A percentile compares a stretch with the other conserved stretches of the same genome.
These are phyloP conservation scores for Dioctria linearis DNA, from an alignment of 2,888 invertebrate genomes.

Conservation along the genomic window DNA sequence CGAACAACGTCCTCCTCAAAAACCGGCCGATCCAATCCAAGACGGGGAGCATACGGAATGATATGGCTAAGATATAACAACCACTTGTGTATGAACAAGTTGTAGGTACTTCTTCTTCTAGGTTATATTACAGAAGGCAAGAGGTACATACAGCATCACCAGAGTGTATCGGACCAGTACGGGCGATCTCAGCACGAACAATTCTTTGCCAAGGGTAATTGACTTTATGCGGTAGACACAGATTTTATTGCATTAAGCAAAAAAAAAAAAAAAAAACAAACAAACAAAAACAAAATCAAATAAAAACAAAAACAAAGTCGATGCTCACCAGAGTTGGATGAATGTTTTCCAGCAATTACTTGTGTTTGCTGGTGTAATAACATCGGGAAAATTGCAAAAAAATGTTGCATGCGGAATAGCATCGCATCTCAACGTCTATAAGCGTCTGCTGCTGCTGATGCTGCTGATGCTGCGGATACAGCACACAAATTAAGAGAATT, in stretches of 20 bases:
- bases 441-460: too few relatives aligned
- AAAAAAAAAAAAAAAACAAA: not conserved
- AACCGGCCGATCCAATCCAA: too few relatives aligned
- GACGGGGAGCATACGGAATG: constrained; percentile 11
- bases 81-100: constrained; percentile 1
- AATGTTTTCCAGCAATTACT: constrained; percentile 47
- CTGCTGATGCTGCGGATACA: not conserved
- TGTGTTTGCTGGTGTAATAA: constrained; percentile 48
- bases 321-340: constrained; percentile 38
- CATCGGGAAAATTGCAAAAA: constrained; percentile 37
- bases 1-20: too few relatives aligned
- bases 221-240: constrained; percentile 47
- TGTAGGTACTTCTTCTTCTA: too few relatives aligned
- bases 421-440: not conserved
- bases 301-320: not conserved
- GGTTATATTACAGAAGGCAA: too few relatives aligned
- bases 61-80: constrained; percentile 16
- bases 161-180: not conserved
- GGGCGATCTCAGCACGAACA: constrained; percentile 27
- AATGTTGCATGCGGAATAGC: not conserved
- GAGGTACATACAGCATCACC: not conserved
- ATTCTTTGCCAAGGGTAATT: constrained; percentile 42
- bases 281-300: too few relatives aligned
- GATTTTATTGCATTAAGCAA: constrained; percentile 47
- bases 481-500: constrained; percentile 38